phyloP scores from a whole-genome alignment of 2,113 vertebrate genomes.

The Pteronura brasiliensis region DNA sequence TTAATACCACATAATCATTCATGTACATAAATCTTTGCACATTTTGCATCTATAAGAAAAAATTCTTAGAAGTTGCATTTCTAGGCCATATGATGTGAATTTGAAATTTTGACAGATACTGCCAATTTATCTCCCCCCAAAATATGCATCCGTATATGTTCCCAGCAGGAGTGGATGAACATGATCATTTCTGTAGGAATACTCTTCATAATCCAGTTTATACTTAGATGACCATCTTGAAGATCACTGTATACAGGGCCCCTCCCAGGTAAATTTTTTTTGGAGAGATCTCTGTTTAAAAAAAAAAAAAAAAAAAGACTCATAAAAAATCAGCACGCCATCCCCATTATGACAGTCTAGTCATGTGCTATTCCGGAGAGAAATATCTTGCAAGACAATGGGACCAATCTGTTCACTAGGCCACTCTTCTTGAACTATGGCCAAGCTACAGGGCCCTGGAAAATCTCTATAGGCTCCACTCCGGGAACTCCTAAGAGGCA shows the following conservation, averaged over 20 bases:
- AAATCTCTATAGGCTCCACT: background rate
- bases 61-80: background rate
- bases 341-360: background rate
- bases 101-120: background rate
- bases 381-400: background rate
- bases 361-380: background rate
- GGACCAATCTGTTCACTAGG: background rate
- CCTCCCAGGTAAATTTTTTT: background rate
- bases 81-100: background rate
- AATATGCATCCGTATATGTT: background rate
- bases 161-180: background rate
- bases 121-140: background rate
- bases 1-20: background rate
- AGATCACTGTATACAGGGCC: background rate
- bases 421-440: background rate
- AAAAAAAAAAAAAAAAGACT: background rate
- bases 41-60: background rate
- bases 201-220: background rate
- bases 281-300: background rate
- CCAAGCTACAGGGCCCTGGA: background rate
- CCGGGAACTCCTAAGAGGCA: background rate
- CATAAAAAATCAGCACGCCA: background rate
- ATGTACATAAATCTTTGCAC: background rate
- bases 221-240: background rate
- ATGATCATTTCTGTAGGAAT: background rate